Conservation (phyloP, 2,113 vertebrate genomes). For the Bujurquina vittata region DNA sequence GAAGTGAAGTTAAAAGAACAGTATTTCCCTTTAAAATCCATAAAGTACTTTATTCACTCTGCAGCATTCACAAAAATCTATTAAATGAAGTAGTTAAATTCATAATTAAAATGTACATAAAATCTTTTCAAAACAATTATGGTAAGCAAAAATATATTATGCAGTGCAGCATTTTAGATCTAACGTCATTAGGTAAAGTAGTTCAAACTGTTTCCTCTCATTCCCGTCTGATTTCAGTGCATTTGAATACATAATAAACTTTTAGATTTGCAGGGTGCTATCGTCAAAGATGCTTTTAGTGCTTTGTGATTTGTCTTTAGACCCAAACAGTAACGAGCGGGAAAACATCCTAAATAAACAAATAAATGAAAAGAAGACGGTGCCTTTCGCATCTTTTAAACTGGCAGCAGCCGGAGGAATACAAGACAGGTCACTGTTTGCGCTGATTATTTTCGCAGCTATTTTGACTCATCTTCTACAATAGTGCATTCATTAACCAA, state of each 20-base stretch:
- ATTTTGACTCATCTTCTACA: slow-evolving; percentile 12
- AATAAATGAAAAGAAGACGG: not conserved
- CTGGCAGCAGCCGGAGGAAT: not conserved
- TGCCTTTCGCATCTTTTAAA: not conserved
- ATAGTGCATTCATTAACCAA: slow-evolving; percentile 16
- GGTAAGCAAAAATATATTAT: no score
- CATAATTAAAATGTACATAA: not conserved
- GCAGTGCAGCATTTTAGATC: not conserved
- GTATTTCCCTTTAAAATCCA: no score
- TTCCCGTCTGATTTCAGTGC: no score
- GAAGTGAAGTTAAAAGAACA: not conserved
- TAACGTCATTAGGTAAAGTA: no score
- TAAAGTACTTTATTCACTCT: not conserved
- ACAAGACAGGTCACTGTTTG: not conserved
- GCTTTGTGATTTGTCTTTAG: not conserved
- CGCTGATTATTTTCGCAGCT: not conserved
- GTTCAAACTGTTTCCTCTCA: no score
- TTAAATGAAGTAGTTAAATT: not conserved
- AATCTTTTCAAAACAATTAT: no score
- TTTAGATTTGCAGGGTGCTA: not conserved
- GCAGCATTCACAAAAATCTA: not conserved
- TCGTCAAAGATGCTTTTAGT: not conserved
- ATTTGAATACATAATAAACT: not conserved
- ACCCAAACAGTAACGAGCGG: not conserved
- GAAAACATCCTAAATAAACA: not conserved